Conservation (phyloP, 1,140 invertebrate genomes). For the Drosophila nigrodunni region DNA sequence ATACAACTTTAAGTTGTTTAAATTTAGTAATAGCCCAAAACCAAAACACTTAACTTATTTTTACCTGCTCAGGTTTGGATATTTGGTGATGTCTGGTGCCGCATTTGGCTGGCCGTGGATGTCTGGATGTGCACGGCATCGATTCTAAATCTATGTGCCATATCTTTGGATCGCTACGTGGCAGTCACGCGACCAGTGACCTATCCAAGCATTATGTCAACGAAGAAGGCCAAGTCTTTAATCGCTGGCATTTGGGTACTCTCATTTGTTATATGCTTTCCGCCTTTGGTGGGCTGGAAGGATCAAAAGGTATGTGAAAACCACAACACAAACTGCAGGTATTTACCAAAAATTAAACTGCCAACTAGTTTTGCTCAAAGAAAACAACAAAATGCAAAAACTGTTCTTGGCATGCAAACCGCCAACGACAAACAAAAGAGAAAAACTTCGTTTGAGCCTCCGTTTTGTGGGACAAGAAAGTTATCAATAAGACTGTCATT, state of each 20-base stretch:
- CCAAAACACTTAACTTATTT: neutral
- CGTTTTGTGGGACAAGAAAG: conserved; percentile 23
- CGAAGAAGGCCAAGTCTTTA: conserved; percentile 93
- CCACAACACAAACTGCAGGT: neutral
- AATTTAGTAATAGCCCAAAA: too few species aligned
- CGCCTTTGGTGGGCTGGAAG: conserved; percentile 97
- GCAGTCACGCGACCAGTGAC: conserved; percentile 96
- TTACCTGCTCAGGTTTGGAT: conserved; percentile 92
- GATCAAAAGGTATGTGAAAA: conserved; percentile 88
- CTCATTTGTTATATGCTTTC: conserved; percentile 98
- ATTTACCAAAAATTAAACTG: neutral
- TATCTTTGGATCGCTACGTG: conserved; percentile 96
- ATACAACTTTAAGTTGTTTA: too few species aligned
- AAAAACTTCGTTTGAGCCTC: conserved; percentile 13
- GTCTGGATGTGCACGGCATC: conserved; percentile 98
- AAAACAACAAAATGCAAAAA: conserved; percentile 25
- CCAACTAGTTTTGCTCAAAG: conserved; percentile 12
- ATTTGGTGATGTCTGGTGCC: conserved; percentile 96
- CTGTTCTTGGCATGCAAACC: conserved; percentile 39
- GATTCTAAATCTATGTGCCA: conserved; percentile 96
- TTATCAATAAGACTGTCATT: conserved; percentile 59
- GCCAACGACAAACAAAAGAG: conserved; percentile 2
- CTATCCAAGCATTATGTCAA: conserved; percentile 97
- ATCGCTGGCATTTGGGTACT: conserved; percentile 97
- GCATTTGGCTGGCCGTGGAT: conserved; percentile 96